Evolutionary conservation across 1,140 invertebrate species (phyloP), one percentile per base, ranked within the genome.

Genomic region (Scaptodrosophila lebanonensis): DNA sequence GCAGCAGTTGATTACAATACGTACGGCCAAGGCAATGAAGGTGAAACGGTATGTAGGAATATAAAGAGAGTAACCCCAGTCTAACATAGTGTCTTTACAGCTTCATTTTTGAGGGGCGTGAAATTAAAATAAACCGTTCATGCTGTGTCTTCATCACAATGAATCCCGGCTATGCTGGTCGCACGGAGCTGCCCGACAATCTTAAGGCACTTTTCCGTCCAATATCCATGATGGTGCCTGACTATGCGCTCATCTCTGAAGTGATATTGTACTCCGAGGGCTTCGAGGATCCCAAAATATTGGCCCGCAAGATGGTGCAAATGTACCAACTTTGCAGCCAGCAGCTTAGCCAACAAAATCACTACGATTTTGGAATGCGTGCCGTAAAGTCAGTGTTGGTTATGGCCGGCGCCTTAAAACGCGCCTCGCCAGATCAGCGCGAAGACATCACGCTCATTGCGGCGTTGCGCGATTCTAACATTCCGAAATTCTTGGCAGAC

Each of bases 301-400:
- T 98, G 11, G 93, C 95, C 0, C 91, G 93, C 56, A 97, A 97
- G 86, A 97, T 97, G 93, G 93, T 94, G 0, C 91, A 97, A 77
- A 95, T 96, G 92, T 97, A 97, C 84, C 95, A 95, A 72, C 88
- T 98, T 2, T 97, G 95, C 62, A 95, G 94, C 66, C 95, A 97
- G 87, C 95, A 97, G 87, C 88, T 97, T 0, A 97, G 95, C 1
- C 94, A 96, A 62, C 95, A 97, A 86, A 94, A 96, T 86, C 95
- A 97, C 79, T 97, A 97, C 67, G 96, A 97, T 87, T 97, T 96
- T 79, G 95, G 95, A 32, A 96, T 97, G 95, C 90, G 95, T 45
- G 91, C 91, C 1, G 91, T 92, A 1, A 92, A 92, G 64, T 91
- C 90, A 48, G 91, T 95, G 56, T 62, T 93, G 59, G 89, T 95